Conservation (phyloP, 2,113 vertebrate species). For the Antechinus flavipes region DNA sequence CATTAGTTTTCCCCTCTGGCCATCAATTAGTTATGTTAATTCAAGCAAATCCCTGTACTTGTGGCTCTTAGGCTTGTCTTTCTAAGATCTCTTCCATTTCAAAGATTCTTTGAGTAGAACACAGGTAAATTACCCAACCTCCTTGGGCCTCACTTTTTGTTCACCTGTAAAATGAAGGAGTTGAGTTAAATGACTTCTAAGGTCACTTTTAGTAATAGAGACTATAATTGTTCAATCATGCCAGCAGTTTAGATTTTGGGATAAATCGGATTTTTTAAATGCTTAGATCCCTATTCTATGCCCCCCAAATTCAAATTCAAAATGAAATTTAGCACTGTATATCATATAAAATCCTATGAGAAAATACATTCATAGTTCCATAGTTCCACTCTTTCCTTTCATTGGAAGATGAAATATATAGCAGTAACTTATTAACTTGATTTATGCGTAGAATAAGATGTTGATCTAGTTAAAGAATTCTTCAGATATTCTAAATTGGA, state of each 20-base stretch:
- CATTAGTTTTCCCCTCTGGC: not conserved
- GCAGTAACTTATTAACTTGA: not conserved
- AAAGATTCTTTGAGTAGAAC: not conserved
- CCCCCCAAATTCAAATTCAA: not conserved
- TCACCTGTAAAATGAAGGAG: not conserved
- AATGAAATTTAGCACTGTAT: not conserved
- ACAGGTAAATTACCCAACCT: not conserved
- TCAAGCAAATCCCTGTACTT: not conserved
- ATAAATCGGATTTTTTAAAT: not conserved
- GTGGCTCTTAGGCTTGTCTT: not conserved
- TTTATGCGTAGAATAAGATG: not conserved
- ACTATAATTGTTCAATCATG: not conserved
- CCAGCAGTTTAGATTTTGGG: not conserved
- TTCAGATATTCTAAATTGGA: not conserved
- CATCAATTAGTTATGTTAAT: not conserved
- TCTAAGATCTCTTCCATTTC: not conserved
- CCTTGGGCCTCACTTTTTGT: not conserved
- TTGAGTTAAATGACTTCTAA: not conserved
- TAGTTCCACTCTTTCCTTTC: not conserved
- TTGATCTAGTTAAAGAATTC: not conserved
- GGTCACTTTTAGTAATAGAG: not conserved
- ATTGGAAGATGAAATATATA: not conserved
- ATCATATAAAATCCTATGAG: not conserved
- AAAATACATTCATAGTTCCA: not conserved
- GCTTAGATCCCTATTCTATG: not conserved